Percentiles rank a stretch among this genome's conserved stretches.
Evolutionary conservation across 2,888 invertebrate species (phyloP).

Genomic region (Lymantria dispar): DNA sequence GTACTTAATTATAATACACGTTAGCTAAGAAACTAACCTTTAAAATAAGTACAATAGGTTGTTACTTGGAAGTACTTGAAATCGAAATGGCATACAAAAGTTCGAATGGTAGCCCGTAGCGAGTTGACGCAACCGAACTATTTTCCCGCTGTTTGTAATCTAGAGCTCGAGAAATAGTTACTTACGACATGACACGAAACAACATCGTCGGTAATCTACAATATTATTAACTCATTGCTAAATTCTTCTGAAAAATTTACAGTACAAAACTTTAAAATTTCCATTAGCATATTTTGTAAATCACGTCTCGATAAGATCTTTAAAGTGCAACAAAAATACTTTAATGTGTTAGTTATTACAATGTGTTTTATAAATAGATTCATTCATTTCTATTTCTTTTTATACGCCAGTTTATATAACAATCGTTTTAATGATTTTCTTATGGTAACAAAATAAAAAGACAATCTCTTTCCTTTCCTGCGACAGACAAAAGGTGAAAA

Average conservation of each 20-base stretch:
- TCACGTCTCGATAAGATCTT: conserved; percentile 1
- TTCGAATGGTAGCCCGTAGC: conserved; percentile 27
- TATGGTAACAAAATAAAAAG: too few species aligned
- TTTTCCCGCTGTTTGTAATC: conserved; percentile 32
- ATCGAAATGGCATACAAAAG: conserved; percentile 30
- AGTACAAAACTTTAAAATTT: background rate
- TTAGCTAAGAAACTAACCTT: conserved; percentile 27
- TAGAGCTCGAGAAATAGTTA: conserved; percentile 35
- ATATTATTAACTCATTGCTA: conserved; percentile 23
- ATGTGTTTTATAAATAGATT: too few species aligned
- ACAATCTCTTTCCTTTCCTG: too few species aligned
- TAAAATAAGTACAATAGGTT: conserved; percentile 21
- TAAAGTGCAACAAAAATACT: conserved; percentile 2
- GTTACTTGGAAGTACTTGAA: conserved; percentile 20
- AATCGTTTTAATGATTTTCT: too few species aligned
- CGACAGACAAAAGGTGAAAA: too few species aligned
- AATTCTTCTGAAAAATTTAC: conserved; percentile 5
- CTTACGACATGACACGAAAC: conserved; percentile 34
- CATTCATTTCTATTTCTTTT: too few species aligned
- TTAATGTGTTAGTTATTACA: conserved; percentile 3
- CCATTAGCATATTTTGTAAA: background rate
- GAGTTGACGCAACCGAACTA: conserved; percentile 35
- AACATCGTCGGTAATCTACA: conserved; percentile 19
- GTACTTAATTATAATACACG: conserved; percentile 11
- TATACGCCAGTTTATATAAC: too few species aligned